Base-by-base conservation (phyloP, 2,888 invertebrate genomes). In the Mimachlamys varia region DNA sequence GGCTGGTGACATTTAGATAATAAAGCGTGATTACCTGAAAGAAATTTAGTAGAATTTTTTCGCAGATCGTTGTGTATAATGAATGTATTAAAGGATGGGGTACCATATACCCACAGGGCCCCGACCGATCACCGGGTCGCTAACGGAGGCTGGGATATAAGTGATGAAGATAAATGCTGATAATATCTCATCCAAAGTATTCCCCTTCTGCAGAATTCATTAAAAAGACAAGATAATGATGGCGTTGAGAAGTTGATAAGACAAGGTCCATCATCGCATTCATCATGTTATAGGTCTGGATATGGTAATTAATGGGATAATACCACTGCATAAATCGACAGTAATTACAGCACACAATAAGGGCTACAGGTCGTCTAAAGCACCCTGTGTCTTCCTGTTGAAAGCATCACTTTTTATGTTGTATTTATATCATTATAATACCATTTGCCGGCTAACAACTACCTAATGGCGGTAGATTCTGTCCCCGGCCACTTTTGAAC, bases 21-120 rank as follows among this genome's bases (percentile, higher is more conserved):
- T 89, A 87, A 90, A 88, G 12, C 37, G 76, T 12, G 92, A 92
- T 92, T 92, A 92, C 87, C 87, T 38, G 88, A 55, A 90, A 90
- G 90, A 90, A 90, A 89, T 90, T 90, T 58, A 88, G 53, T 55
- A 89, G 89, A 90, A 92, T 90, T 88, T 90, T 62, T 91, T n/a
- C n/a, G 58, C 76, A 88, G 76, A 76, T 76, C 17, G 76, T 76
- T 76, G 76, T 76, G 76, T 76, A 76, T 76, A 76, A 76, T 76
- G 76, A 76, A 76, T 76, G 76, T 76, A 58, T 4, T 1, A 76
- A n/a, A 17, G 33, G 33, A 4, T 76, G 76, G 76, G 76, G 27
- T 12, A 44, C 44, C n/a, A n/a, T 76, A 13, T 76, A 76, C 33
- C 76, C 76, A 76, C 33, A 76, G 76, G 76, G 76, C 76, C 33